A percentile compares a stretch with the other conserved stretches of the same genome.
Conservation (phyloP, 1,140 invertebrate genomes). For the Neomicropteryx cornuta region DNA sequence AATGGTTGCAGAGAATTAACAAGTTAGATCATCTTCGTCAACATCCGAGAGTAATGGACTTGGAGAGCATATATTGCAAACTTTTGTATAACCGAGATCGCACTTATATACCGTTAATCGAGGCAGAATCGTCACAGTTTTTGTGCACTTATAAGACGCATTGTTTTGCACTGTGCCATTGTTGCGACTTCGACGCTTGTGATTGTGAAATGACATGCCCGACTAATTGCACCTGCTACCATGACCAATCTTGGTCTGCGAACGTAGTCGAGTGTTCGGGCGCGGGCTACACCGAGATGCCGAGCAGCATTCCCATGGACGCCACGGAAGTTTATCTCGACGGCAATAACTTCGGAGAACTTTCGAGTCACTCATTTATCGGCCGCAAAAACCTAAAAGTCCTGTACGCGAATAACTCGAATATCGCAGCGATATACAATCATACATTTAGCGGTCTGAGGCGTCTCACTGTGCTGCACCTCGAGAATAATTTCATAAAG, state of each 20-base stretch:
- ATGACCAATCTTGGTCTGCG: slow-evolving; percentile 86
- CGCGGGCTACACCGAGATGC: slow-evolving; percentile 67
- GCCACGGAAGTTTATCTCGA: slow-evolving; percentile 88
- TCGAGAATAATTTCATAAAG: slow-evolving; percentile 76
- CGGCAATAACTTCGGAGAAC: slow-evolving; percentile 76
- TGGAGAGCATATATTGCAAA: slow-evolving; percentile 84
- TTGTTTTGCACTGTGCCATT: slow-evolving; percentile 86
- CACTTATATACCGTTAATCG: slow-evolving; percentile 69
- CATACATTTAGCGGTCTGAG: slow-evolving; percentile 81
- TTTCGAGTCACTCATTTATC: slow-evolving; percentile 83
- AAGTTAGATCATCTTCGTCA: slow-evolving; percentile 60
- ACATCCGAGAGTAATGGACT: slow-evolving; percentile 81
- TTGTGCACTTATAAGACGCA: slow-evolving; percentile 86
- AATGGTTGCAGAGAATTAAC: slow-evolving; percentile 80
- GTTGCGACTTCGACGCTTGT: slow-evolving; percentile 91
- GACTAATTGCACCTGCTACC: slow-evolving; percentile 86
- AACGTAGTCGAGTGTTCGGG: slow-evolving; percentile 88
- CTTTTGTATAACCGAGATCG: slow-evolving; percentile 74
- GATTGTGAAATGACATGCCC: slow-evolving; percentile 94
- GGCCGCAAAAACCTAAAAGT: slow-evolving; percentile 80
- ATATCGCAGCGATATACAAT: slow-evolving; percentile 74
- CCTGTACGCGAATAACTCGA: slow-evolving; percentile 79
- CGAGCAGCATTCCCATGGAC: slow-evolving; percentile 85
- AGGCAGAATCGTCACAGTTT: slow-evolving; percentile 79
- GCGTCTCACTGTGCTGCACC: slow-evolving; percentile 63